Evolutionary conservation across 2,888 invertebrate species (phyloP).

Genomic region (Hoplodrina ambigua): DNA sequence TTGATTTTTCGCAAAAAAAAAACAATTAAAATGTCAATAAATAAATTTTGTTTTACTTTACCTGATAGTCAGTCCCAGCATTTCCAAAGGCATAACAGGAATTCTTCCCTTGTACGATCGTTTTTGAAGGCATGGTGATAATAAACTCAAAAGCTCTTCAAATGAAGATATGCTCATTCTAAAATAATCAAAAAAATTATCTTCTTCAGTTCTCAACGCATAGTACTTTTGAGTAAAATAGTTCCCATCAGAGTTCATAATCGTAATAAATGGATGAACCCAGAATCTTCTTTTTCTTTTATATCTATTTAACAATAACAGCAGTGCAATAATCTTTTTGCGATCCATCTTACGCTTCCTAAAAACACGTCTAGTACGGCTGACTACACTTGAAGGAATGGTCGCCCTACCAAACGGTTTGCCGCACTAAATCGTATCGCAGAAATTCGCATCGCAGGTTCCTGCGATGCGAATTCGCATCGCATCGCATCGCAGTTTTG

Average conservation of each 20-base stretch:
- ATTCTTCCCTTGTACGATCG: conserved; percentile 63
- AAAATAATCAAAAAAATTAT: conserved; percentile 59
- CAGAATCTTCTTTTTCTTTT: not conserved
- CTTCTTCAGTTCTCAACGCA: conserved; percentile 40
- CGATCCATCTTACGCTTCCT: too few species aligned
- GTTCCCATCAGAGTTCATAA: too few species aligned
- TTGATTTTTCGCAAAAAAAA: conserved; percentile 61
- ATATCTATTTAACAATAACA: too few species aligned
- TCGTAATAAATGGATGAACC: conserved; percentile 6
- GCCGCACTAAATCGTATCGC: too few species aligned
- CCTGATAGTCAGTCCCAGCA: conserved; percentile 61
- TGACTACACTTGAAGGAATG: too few species aligned
- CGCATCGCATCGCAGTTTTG: too few species aligned
- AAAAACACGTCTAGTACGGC: too few species aligned
- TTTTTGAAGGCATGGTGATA: conserved; percentile 62
- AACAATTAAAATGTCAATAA: not conserved
- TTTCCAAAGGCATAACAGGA: conserved; percentile 67
- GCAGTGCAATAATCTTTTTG: too few species aligned
- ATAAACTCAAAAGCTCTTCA: conserved; percentile 56
- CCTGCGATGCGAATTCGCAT: too few species aligned
- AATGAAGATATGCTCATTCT: conserved; percentile 42
- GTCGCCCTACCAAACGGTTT: too few species aligned
- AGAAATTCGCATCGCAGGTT: too few species aligned
- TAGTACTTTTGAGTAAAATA: too few species aligned
- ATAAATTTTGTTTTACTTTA: conserved; percentile 55